Evolutionary conservation across 1,140 invertebrate genomes (phyloP).

Genomic region (Manduca sexta): DNA sequence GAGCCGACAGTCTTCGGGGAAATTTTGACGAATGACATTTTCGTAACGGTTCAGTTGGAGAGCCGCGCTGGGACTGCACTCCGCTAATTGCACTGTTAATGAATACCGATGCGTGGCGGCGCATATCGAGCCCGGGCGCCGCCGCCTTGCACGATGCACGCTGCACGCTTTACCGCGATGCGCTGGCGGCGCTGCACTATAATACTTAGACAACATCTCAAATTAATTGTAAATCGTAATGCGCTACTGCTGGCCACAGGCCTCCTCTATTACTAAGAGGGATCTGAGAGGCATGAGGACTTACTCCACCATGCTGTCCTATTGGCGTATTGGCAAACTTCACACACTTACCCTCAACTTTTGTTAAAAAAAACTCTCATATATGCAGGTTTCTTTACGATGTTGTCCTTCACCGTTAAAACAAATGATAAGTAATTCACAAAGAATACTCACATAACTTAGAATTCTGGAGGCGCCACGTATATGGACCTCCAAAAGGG

Average conservation of each 20-base stretch:
- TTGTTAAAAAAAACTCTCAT: too few relatives aligned
- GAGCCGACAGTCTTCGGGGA: conserved; percentile 34
- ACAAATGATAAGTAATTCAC: too few relatives aligned
- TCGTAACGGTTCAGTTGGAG: conserved; percentile 34
- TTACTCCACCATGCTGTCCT: too few relatives aligned
- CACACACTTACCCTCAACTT: too few relatives aligned
- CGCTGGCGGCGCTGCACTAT: background rate
- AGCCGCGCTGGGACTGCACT: conserved; percentile 32
- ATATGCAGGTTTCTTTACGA: too few relatives aligned
- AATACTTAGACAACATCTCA: background rate
- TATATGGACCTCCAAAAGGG: too few relatives aligned
- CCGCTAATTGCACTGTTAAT: conserved; percentile 55
- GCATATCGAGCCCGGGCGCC: conserved; percentile 5
- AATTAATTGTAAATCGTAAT: background rate
- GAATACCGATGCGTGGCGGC: conserved; percentile 33
- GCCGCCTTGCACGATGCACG: background rate
- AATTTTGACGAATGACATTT: conserved; percentile 54
- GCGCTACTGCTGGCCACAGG: background rate
- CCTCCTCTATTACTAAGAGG: background rate
- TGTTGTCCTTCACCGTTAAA: too few relatives aligned
- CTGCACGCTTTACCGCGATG: background rate
- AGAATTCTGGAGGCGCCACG: too few relatives aligned
- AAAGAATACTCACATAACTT: too few relatives aligned
- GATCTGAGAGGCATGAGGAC: too few relatives aligned
- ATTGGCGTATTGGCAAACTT: too few relatives aligned